phyloP scores from a whole-genome alignment of 2,113 vertebrate species.

The Riparia riparia region DNA sequence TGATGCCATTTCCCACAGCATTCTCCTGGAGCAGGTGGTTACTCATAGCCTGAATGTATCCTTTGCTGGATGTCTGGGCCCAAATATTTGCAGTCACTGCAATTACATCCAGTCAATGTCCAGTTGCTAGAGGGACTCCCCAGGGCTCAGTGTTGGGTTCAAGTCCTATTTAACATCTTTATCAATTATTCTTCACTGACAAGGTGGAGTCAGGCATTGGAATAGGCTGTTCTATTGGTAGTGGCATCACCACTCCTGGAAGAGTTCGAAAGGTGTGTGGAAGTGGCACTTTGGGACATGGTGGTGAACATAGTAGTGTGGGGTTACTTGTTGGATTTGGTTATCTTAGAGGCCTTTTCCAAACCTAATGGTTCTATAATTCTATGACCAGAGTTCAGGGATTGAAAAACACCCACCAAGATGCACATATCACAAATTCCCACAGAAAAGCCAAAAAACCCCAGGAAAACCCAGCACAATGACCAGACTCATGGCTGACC shows the following conservation, averaged over 20 bases:
- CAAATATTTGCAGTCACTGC: not conserved
- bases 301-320: not conserved
- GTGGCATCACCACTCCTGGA: not conserved
- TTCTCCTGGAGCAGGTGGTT: not conserved
- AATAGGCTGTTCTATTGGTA: not conserved
- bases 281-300: not conserved
- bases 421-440: accelerated
- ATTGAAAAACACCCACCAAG: not conserved
- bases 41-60: no score
- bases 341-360: not conserved
- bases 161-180: not conserved
- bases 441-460: not conserved
- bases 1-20: not conserved
- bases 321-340: not conserved
- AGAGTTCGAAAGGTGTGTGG: not conserved
- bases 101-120: not conserved
- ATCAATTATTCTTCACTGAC: not conserved
- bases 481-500: not conserved
- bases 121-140: not conserved
- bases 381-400: not conserved
- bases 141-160: not conserved
- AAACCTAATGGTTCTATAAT: not conserved
- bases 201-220: not conserved
- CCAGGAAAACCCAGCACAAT: not conserved
- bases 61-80: not conserved